These are phyloP conservation scores for Brachypalpus laphriformis DNA, from an alignment of 2,888 invertebrate species.

Conservation along the genomic window DNA sequence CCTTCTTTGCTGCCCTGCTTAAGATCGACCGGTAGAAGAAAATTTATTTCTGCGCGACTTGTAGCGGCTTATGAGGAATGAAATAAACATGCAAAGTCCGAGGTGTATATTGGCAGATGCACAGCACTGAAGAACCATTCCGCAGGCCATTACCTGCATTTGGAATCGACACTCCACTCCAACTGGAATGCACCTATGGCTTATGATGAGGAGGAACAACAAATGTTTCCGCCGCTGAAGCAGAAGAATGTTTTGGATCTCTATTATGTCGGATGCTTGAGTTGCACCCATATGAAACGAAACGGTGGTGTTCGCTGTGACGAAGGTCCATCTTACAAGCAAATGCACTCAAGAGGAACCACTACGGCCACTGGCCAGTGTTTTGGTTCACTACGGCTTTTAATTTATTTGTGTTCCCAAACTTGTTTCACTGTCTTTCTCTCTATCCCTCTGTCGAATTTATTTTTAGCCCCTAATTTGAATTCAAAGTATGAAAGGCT, in stretches of 20 bases:
- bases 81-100: slow-evolving; percentile 59
- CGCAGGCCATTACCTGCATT: slow-evolving; percentile 65
- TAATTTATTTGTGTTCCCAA: slow-evolving; percentile 70
- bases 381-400: slow-evolving; percentile 74
- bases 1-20: slow-evolving; percentile 21
- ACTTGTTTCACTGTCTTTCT: slow-evolving; percentile 54
- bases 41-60: slow-evolving; percentile 60
- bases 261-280: slow-evolving; percentile 73
- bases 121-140: slow-evolving; percentile 44
- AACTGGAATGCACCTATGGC: slow-evolving; percentile 71
- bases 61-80: slow-evolving; percentile 61
- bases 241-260: slow-evolving; percentile 73
- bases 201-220: slow-evolving; percentile 70
- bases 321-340: slow-evolving; percentile 81
- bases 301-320: slow-evolving; percentile 75
- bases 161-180: slow-evolving; percentile 65
- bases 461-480: slow-evolving; percentile 71
- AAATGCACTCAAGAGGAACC: slow-evolving; percentile 83
- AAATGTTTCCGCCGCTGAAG: slow-evolving; percentile 73
- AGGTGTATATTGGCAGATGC: slow-evolving; percentile 67
- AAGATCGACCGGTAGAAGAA: slow-evolving; percentile 32
- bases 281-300: slow-evolving; percentile 75
- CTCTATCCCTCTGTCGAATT: slow-evolving; percentile 59
- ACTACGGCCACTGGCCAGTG: slow-evolving; percentile 59
- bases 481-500: slow-evolving; percentile 70